Conservation (phyloP, 2,888 invertebrate genomes). For the Punctoribates punctum region DNA sequence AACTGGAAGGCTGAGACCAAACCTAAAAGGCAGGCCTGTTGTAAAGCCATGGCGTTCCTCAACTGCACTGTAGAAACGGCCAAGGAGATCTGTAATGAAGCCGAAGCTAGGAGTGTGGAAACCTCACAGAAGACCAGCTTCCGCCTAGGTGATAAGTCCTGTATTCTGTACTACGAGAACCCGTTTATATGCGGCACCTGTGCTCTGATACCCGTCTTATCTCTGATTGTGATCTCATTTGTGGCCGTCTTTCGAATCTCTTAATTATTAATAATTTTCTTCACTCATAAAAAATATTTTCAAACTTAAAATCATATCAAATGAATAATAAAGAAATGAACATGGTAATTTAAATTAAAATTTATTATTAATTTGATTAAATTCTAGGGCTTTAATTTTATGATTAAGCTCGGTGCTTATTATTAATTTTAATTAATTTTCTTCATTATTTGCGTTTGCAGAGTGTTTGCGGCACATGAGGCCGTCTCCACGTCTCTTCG, state of each 20-base stretch:
- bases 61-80: not conserved
- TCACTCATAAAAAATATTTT: too few relatives aligned
- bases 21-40: not conserved
- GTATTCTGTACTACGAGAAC: not conserved
- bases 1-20: slow-evolving; percentile 17
- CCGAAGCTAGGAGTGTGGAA: not conserved
- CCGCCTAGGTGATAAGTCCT: not conserved
- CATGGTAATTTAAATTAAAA: too few relatives aligned
- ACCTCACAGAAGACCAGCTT: not conserved
- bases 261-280: not conserved
- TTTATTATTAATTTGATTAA: too few relatives aligned
- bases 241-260: not conserved
- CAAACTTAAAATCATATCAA: too few relatives aligned
- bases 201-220: slow-evolving; percentile 5
- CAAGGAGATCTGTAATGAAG: not conserved
- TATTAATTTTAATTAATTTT: too few relatives aligned
- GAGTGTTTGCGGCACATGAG: too few relatives aligned
- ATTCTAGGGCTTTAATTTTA: too few relatives aligned
- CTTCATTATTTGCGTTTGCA: too few relatives aligned
- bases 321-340: too few relatives aligned
- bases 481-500: too few relatives aligned
- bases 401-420: too few relatives aligned
- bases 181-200: not conserved
- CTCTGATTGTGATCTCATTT: not conserved
- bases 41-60: not conserved